Base-by-base conservation (phyloP, 2,797 vertebrate species). In the Alfaro cultratus region DNA sequence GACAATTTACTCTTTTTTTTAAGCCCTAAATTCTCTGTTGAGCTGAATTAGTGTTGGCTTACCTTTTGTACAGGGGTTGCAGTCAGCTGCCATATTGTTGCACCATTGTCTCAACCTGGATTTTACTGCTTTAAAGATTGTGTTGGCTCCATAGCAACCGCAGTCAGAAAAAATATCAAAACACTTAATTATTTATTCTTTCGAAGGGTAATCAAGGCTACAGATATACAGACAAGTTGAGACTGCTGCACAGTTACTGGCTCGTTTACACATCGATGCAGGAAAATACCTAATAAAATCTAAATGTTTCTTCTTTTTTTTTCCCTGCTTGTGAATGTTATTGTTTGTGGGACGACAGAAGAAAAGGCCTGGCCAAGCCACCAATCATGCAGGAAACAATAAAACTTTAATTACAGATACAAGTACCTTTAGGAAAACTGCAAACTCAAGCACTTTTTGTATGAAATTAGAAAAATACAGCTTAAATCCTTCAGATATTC, bases 171-270 rank as follows among this genome's bases (percentile, higher is more conserved):
- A 72, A 76, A 64, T 87, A 86, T 86, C 79, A 83, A 79, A 89
- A 75, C 73, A 11, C 87, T 94, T 89, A 93, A 95, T 93, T 77
- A 95, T 95, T 94, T 78, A 94, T 90, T 83, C 78, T 85, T 62
- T 73, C 49, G 21, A 45, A 87, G 82, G 78, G 68, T 57, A 88
- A 67, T 82, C 1, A 47, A 87, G 71, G 49, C 76, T 78, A 75
- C 73, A 64, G 79, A 78, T 78, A 68, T 43, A 80, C 71, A 80
- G 73, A 76, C 43, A 73, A 55, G 72, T 74, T 74, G 62, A 80
- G 53, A 73, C 70, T 77, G 68, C 76, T 77, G 74, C 78, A 68
- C 36, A 74, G 29, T 46, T 73, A 60, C 31, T 23, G 21, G 23
- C 64, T 60, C 6, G 1, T 51, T 21, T 45, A 76, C 31, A n/a